phyloP scores from a whole-genome alignment of 2,797 vertebrate species.

The Trachops cirrhosus region DNA sequence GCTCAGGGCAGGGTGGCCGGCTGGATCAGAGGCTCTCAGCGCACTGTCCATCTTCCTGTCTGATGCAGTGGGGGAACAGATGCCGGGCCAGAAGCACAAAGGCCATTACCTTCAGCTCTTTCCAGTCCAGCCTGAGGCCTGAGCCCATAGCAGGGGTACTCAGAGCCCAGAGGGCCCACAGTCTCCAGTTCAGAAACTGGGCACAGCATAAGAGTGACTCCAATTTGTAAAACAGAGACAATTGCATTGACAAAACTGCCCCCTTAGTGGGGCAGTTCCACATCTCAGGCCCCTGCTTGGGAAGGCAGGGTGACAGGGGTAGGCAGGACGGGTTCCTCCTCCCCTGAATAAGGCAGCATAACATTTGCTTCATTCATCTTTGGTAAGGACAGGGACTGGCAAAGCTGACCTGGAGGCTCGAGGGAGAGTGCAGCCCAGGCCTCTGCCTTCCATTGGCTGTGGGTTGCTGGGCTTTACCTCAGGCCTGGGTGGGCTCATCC shows the following conservation, averaged over 20 bases:
- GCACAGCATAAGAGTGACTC: conserved; percentile 68
- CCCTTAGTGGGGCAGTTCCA: background rate
- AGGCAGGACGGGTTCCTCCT: conserved; percentile 56
- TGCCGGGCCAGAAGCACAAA: background rate
- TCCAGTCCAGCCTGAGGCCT: conserved; percentile 28
- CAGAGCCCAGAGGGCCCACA: conserved; percentile 36
- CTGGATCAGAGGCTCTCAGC: background rate
- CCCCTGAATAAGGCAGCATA: conserved; percentile 76
- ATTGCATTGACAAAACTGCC: conserved; percentile 72
- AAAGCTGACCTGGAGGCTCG: conserved; percentile 35
- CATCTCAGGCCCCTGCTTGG: conserved; percentile 21
- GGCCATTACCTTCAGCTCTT: conserved; percentile 30
- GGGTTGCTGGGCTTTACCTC: conserved; percentile 37
- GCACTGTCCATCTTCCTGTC: background rate
- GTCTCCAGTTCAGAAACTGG: conserved; percentile 65
- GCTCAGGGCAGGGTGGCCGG: background rate
- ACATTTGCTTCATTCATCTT: conserved; percentile 72
- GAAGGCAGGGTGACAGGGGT: background rate
- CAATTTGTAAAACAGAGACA: conserved; percentile 70
- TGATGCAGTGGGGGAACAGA: background rate
- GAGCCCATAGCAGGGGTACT: background rate
- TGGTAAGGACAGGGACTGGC: conserved; percentile 67
- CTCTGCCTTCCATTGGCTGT: conserved; percentile 22
- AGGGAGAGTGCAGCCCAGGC: background rate
- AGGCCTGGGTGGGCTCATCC: conserved; percentile 33